These are phyloP conservation scores for Forbesichthys agassizii DNA, from an alignment of 2,113 vertebrate genomes.

Conservation along the genomic window DNA sequence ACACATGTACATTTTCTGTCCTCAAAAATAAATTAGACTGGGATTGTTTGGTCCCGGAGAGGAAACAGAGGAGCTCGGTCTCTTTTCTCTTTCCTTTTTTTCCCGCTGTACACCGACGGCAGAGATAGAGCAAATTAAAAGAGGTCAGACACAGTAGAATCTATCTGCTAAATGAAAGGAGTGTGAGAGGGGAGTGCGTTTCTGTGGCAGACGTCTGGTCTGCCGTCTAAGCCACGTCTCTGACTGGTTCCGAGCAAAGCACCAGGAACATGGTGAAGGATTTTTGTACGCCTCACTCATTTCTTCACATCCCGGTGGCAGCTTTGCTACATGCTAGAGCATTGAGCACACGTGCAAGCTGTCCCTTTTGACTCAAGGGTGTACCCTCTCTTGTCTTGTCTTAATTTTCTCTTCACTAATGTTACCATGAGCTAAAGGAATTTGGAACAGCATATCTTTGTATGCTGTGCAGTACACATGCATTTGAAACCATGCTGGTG, in stretches of 20 bases:
- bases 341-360: constrained; percentile 54
- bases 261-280: constrained; percentile 3
- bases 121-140: constrained; percentile 73
- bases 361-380: constrained; percentile 61
- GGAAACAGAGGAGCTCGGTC: constrained; percentile 60
- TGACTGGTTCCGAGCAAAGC: constrained; percentile 35
- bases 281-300: neutral
- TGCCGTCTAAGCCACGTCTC: constrained; percentile 59
- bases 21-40: constrained; percentile 82
- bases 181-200: constrained; percentile 13
- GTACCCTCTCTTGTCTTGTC: constrained; percentile 33
- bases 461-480: too few relatives aligned
- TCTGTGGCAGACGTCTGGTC: constrained; percentile 59
- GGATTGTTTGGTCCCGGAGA: constrained; percentile 82
- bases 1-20: constrained; percentile 80
- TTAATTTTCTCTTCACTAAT: constrained; percentile 43
- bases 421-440: neutral
- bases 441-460: neutral
- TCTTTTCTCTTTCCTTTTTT: constrained; percentile 18
- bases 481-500: neutral
- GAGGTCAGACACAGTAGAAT: constrained; percentile 76
- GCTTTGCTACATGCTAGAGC: constrained; percentile 56
- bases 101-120: constrained; percentile 44
- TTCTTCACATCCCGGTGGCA: constrained; percentile 58
- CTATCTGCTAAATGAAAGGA: constrained; percentile 72